Percentiles rank a stretch among this genome's conserved stretches.
Evolutionary conservation across 2,113 vertebrate species (phyloP).

Genomic region (Apteryx mantelli): DNA sequence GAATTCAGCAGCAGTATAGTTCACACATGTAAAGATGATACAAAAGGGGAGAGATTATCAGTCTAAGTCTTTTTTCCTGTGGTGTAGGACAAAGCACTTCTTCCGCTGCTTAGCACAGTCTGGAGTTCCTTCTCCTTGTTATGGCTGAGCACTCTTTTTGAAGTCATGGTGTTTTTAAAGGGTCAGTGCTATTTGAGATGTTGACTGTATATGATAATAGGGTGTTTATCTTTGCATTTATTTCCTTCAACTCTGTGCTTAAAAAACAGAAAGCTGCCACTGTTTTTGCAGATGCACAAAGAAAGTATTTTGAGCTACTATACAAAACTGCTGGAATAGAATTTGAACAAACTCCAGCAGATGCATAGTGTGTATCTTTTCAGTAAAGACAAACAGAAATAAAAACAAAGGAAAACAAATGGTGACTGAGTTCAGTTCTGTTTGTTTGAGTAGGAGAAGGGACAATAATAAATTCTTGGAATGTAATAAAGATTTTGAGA

Average conservation of each 20-base stretch:
- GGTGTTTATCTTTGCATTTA: neutral
- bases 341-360: neutral
- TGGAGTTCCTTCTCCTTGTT: neutral
- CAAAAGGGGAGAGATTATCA: neutral
- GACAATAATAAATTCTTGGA: neutral
- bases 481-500: neutral
- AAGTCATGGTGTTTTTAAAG: neutral
- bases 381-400: neutral
- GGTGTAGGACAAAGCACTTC: neutral
- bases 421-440: neutral
- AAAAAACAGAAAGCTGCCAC: neutral
- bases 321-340: neutral
- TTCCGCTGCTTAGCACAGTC: neutral
- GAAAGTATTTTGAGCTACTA: neutral
- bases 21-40: neutral
- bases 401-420: neutral
- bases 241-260: neutral
- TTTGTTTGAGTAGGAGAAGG: neutral
- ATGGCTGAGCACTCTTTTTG: neutral
- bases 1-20: conserved; percentile 22
- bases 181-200: neutral
- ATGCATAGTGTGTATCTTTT: neutral
- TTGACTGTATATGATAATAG: neutral
- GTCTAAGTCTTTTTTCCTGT: neutral
- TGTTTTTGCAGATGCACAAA: neutral